Percentiles rank a stretch among this genome's conserved stretches.
Evolutionary conservation across 2,797 vertebrate species (phyloP).

Genomic region (Sebastes steindachneri): DNA sequence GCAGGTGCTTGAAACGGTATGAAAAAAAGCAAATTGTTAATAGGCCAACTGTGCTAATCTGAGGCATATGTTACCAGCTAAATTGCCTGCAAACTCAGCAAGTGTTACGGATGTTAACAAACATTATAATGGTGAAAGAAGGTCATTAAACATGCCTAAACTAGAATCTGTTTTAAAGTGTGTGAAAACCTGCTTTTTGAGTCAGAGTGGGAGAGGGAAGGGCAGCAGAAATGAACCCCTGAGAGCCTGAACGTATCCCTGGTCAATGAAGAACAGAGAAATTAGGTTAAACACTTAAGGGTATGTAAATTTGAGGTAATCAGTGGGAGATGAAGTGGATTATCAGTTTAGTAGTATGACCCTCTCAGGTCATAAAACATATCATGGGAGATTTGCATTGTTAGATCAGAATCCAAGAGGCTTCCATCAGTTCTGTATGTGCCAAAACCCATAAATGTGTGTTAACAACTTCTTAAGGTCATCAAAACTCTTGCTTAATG

Average conservation of each 20-base stretch:
- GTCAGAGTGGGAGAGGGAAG: conserved; percentile 12
- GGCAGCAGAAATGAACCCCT: background rate
- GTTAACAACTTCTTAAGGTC: background rate
- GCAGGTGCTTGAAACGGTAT: background rate
- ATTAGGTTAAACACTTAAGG: conserved; percentile 27
- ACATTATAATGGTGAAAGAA: background rate
- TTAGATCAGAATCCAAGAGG: background rate
- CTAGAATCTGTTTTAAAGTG: background rate
- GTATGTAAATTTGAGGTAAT: conserved; percentile 21
- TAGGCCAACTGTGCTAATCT: background rate
- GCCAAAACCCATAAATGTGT: background rate
- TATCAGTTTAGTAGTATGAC: conserved; percentile 1
- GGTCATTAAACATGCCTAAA: background rate
- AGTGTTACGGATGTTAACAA: background rate
- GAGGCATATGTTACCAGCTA: background rate
- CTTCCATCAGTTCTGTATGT: background rate
- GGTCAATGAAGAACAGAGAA: conserved; percentile 32
- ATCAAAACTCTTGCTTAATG: background rate
- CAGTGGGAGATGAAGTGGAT: conserved; percentile 1
- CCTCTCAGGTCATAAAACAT: conserved; percentile 18
- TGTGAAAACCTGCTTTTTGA: background rate
- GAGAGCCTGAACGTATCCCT: conserved; percentile 12
- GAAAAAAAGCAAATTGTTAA: background rate
- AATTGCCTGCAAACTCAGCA: background rate
- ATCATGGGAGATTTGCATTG: background rate